These are phyloP conservation scores for Lindbergichthys nudifrons DNA, from an alignment of 2,797 vertebrate species.

Conservation along the genomic window DNA sequence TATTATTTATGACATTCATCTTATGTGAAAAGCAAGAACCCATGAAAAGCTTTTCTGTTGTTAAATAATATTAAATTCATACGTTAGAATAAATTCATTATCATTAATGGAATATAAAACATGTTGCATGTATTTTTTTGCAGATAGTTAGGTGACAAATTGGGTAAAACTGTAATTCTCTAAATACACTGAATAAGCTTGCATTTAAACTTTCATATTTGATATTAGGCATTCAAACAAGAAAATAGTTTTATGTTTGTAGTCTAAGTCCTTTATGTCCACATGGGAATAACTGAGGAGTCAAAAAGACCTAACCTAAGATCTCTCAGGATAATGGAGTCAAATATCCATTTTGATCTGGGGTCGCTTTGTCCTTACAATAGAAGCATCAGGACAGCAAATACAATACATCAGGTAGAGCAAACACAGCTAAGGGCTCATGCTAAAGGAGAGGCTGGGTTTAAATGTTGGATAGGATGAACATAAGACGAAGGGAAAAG, in stretches of 20 bases:
- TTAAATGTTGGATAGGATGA: not conserved
- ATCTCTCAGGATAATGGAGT: not conserved
- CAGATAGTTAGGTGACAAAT: not conserved
- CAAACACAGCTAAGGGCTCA: not conserved
- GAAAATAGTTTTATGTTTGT: not conserved
- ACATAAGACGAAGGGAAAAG: constrained; percentile 1
- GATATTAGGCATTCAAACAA: not conserved
- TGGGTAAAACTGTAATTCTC: not conserved
- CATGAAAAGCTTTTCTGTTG: not conserved
- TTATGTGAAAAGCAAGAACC: not conserved
- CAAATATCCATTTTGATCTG: not conserved
- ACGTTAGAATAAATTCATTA: not conserved
- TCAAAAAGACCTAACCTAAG: not conserved
- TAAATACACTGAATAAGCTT: no score
- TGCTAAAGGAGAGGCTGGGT: not conserved
- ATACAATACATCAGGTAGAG: not conserved
- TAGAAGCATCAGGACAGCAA: not conserved
- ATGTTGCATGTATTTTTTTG: not conserved
- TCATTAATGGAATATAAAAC: not conserved
- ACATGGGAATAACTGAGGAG: not conserved
- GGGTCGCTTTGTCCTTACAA: not conserved
- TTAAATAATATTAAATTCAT: not conserved
- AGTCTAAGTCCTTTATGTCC: not conserved
- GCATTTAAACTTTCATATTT: not conserved
- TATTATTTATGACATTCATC: not conserved